Evolutionary conservation across 2,888 invertebrate genomes (phyloP), one percentile per base, ranked within the genome.

Genomic region (Baccha elongata): DNA sequence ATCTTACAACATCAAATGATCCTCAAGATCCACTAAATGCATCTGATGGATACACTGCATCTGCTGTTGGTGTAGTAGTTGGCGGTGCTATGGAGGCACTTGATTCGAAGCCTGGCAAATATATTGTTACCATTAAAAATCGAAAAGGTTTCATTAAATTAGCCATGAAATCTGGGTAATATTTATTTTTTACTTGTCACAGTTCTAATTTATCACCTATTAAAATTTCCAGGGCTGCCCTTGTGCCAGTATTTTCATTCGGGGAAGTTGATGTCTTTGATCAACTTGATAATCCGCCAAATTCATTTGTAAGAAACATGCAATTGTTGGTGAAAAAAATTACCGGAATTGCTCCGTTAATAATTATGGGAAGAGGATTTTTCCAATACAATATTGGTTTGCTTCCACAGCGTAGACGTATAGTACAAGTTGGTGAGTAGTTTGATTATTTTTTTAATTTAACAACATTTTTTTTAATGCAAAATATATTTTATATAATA

Each of bases 351-450:
- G 94, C 96, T 0, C 97, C 97, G 0, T 92, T 96, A 64, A 90
- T 96, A 53, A 94, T 95, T 0, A 91, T 94, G 35, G 97, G 97
- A 0, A 92, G 99, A 37, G 99, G 99, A 2, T 92, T 98, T 78
- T 97, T 99, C 88, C 98, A 99, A 89, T 98, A 98, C 88, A 94
- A 94, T 0, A 96, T 95, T 88, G 99, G 99, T 0, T 90, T 97
- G 11, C 90, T 99, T 65, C 98, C 99, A 0, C 93, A 94, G 60
- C 92, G 98, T 42, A 92, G 92, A 79, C 96, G 96, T 2, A 93
- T 99, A 44, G 93, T 94, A 26, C 96, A 96, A 86, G 96, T 99
- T 86, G 96, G 98, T 98, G 90, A 93, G 95, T 53, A 46, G 3
- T n/a, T 32, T 46, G 35, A 1, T 0, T 26, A 3, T 3, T 7